Base-by-base conservation (phyloP, 2,888 invertebrate genomes). In the Petrolisthes cinctipes region DNA sequence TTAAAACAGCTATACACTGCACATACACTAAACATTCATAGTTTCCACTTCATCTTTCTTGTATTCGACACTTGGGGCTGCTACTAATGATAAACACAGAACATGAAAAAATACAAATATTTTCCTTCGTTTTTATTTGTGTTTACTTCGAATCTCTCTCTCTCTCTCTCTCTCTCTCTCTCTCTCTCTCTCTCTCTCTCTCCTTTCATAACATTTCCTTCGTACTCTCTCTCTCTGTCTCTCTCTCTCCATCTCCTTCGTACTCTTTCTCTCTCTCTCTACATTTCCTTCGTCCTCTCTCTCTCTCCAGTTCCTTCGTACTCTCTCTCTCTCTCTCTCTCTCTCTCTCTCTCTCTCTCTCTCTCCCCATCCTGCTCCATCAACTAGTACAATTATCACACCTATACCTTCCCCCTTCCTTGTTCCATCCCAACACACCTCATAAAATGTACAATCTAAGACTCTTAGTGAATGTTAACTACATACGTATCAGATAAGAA, bases 221-320 rank as follows among this genome's bases (percentile, higher is more conserved):
- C 73, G 11, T 37, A 37, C 71, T 71, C 71, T 71, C 71, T 71
- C 71, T 71, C n/a, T 71, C 66, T 66, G 2, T 66, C 66, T 66
- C 66, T 66, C 66, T 66, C 66, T 66, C 66, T 14, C 66, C 66
- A 7, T 14, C 66, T n/a, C n/a, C n/a, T n/a, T n/a, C n/a, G n/a
- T n/a, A n/a, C n/a, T n/a, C 2, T 37, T 37, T 80, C 53, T 80
- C 80, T 54, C 80, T 80, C 80, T 80, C 80, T 80, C 7, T 5
- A 11, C 23, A 6, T 5, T 23, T 5, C 71, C 4, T 11, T 5
- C 71, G 71, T 17, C 1, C 17, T 66, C 17, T 17, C 66, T 66
- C 17, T 66, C 17, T 17, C 17, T 14, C 17, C 17, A 11, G 1
- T 17, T 66, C 11, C 11, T 17, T 66, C 66, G 17, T 17, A 11